Conservation (phyloP, 92 coral and sea anemone species). For the Umimayanthus chanpuru region DNA sequence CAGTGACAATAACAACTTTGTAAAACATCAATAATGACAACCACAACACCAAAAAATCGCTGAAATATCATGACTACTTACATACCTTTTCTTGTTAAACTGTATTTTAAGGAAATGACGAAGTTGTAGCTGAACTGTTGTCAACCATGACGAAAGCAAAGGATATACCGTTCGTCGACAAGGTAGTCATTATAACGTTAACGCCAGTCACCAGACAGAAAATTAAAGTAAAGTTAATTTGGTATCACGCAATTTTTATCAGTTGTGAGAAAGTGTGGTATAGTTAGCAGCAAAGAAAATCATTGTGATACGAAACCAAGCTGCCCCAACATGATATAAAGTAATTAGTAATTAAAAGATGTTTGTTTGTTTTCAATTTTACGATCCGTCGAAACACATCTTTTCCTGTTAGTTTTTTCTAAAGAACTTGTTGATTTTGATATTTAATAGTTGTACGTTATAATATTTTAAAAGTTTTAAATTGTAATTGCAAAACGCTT, state of each 20-base stretch:
- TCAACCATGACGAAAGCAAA: conserved; percentile 85
- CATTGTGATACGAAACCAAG: neutral
- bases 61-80: neutral
- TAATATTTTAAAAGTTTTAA: no score
- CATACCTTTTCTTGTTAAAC: neutral
- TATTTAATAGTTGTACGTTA: no score
- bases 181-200: conserved; percentile 48
- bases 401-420: no score
- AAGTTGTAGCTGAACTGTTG: conserved; percentile 74
- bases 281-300: neutral
- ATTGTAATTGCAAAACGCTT: no score
- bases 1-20: neutral
- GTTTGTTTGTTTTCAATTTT: no score
- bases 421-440: no score
- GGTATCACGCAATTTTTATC: no score
- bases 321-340: neutral
- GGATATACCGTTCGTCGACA: conserved; percentile 88
- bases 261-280: neutral
- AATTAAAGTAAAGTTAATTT: neutral
- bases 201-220: neutral
- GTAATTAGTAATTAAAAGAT: neutral
- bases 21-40: no score
- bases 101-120: conserved; percentile 64
- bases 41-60: neutral
- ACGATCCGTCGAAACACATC: no score